Percentiles rank a stretch among this genome's conserved stretches.
These are phyloP conservation scores for Platyura marginata DNA, from an alignment of 1,140 invertebrate species.

Conservation along the genomic window DNA sequence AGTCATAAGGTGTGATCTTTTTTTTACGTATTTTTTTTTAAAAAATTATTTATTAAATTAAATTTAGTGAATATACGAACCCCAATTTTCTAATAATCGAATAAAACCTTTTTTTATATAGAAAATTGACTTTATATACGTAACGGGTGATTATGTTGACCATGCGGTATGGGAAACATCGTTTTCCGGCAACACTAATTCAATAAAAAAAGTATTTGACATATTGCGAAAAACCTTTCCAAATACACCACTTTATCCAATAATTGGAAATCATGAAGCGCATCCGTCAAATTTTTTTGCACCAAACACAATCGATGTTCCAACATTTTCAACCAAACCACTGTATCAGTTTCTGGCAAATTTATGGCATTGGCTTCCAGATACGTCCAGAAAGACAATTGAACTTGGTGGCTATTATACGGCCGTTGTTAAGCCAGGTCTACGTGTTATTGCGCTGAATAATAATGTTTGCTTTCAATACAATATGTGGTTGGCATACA, in stretches of 20 bases:
- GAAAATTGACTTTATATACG: slow-evolving; percentile 53
- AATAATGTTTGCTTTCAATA: slow-evolving; percentile 48
- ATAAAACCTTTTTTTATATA: slow-evolving; percentile 13
- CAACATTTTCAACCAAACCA: slow-evolving; percentile 35
- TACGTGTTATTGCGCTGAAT: slow-evolving; percentile 49
- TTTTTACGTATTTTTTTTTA: neutral
- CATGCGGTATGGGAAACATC: slow-evolving; percentile 64
- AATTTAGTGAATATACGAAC: neutral
- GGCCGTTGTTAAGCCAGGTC: slow-evolving; percentile 31
- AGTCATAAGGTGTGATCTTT: slow-evolving; percentile 20
- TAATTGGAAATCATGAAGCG: slow-evolving; percentile 72
- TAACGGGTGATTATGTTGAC: slow-evolving; percentile 62
- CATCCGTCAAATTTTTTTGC: slow-evolving; percentile 61
- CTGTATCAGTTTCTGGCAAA: slow-evolving; percentile 37
- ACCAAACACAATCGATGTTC: slow-evolving; percentile 26
- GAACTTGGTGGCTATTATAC: slow-evolving; percentile 45
- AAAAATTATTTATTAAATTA: neutral
- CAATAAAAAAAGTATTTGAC: slow-evolving; percentile 31
- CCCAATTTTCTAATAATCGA: neutral
- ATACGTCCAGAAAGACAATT: slow-evolving; percentile 33
- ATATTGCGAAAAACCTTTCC: slow-evolving; percentile 38
- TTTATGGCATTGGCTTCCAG: slow-evolving; percentile 41
- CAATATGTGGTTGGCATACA: slow-evolving; percentile 49
- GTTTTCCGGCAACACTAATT: slow-evolving; percentile 33
- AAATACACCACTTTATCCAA: slow-evolving; percentile 40